Evolutionary conservation across 92 coral and sea anemone genomes (phyloP).

Genomic region (Scolanthus callimorphus): DNA sequence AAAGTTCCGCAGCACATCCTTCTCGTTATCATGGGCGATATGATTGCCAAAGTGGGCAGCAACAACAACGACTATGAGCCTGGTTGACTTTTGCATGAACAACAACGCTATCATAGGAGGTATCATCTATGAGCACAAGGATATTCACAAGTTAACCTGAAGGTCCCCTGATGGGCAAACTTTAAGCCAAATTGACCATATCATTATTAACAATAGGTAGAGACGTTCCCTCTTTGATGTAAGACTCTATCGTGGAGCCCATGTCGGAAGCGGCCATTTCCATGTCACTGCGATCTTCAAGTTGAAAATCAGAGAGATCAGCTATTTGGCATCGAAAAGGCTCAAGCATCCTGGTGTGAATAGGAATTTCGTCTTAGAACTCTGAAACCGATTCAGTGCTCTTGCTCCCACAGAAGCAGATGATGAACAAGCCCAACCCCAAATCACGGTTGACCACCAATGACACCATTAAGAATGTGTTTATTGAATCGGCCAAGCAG

Average conservation of each 20-base stretch:
- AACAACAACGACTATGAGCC: slow-evolving; percentile 8
- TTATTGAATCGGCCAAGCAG: background rate
- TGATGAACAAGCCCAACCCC: too few species aligned
- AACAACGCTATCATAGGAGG: slow-evolving; percentile 18
- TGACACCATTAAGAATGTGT: background rate
- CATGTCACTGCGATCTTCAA: background rate
- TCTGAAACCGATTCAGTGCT: background rate
- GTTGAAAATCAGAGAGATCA: slow-evolving; percentile 9
- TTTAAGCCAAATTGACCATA: slow-evolving; percentile 22
- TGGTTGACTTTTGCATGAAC: slow-evolving; percentile 13
- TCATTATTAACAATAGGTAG: slow-evolving; percentile 18
- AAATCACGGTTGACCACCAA: background rate
- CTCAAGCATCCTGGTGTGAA: too few species aligned
- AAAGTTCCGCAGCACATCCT: slow-evolving; percentile 1
- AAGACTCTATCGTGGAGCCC: slow-evolving; percentile 10
- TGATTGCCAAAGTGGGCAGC: slow-evolving; percentile 11
- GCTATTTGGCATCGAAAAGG: too few species aligned
- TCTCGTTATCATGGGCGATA: slow-evolving; percentile 9
- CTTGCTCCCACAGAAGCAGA: background rate
- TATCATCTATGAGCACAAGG: slow-evolving; percentile 27
- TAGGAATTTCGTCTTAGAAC: background rate
- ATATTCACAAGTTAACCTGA: slow-evolving; percentile 18
- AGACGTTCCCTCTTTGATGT: slow-evolving; percentile 28
- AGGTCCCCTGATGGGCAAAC: slow-evolving; percentile 26
- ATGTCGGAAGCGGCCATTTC: slow-evolving; percentile 16